phyloP scores from a whole-genome alignment of 2,888 invertebrate genomes.

The Hemistola chrysoprasaria region DNA sequence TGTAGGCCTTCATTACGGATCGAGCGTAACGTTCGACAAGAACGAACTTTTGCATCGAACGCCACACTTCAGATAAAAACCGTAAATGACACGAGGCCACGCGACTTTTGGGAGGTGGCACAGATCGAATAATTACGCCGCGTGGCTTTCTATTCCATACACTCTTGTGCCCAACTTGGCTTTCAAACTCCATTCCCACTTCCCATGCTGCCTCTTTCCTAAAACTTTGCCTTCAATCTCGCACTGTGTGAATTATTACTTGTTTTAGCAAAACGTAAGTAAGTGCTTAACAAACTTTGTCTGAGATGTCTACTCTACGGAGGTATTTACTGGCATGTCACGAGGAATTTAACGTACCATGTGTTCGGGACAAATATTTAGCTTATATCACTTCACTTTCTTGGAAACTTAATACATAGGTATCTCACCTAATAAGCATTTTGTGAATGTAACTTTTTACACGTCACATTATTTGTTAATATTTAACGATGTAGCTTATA shows the following conservation, averaged over 20 bases:
- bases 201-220: slow-evolving; percentile 50
- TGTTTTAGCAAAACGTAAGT: slow-evolving; percentile 64
- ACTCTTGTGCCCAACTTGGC: slow-evolving; percentile 57
- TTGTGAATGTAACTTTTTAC: slow-evolving; percentile 1
- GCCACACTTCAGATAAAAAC: slow-evolving; percentile 66
- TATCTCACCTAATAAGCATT: slow-evolving; percentile 1
- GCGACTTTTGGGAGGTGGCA: slow-evolving; percentile 45
- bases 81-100: slow-evolving; percentile 52
- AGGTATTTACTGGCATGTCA: slow-evolving; percentile 37
- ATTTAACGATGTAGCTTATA: no score
- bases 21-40: slow-evolving; percentile 55
- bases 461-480: no score
- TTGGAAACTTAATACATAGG: slow-evolving; percentile 5
- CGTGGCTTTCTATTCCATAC: slow-evolving; percentile 14
- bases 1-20: slow-evolving; percentile 71
- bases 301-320: slow-evolving; percentile 40
- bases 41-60: slow-evolving; percentile 69
- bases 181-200: slow-evolving; percentile 53
- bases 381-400: slow-evolving; percentile 18
- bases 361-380: slow-evolving; percentile 20
- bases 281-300: slow-evolving; percentile 58
- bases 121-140: slow-evolving; percentile 66
- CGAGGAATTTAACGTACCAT: slow-evolving; percentile 24
- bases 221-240: slow-evolving; percentile 58
- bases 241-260: slow-evolving; percentile 61